Percentiles rank a stretch among this genome's conserved stretches.
phyloP scores from a whole-genome alignment of 2,797 vertebrate genomes.

The Aeoliscus strigatus region DNA sequence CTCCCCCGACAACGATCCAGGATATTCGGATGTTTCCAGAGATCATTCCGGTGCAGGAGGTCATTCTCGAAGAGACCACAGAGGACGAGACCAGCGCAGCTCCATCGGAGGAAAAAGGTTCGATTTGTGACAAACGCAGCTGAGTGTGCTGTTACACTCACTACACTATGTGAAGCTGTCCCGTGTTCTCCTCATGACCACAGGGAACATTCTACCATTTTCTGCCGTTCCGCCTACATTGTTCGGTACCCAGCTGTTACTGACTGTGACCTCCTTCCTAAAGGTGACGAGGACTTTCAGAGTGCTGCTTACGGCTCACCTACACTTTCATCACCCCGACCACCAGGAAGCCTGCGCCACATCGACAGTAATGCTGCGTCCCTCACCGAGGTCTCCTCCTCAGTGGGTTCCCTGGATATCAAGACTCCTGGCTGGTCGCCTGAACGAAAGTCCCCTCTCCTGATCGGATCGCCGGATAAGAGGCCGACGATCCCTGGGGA shows the following conservation, averaged over 20 bases:
- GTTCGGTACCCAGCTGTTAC: background rate
- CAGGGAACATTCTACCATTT: too few species aligned
- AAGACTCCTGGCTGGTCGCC: slow-evolving; percentile 63
- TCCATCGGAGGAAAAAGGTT: slow-evolving; percentile 61
- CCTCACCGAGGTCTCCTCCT: slow-evolving; percentile 58
- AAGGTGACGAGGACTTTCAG: slow-evolving; percentile 70
- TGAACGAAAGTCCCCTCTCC: slow-evolving; percentile 55
- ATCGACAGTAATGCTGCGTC: slow-evolving; percentile 58
- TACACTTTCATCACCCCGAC: slow-evolving; percentile 55
- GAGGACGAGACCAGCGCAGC: slow-evolving; percentile 58
- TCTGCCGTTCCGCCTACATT: background rate
- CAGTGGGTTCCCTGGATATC: slow-evolving; percentile 58
- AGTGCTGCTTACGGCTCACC: slow-evolving; percentile 66
- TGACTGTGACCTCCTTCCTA: slow-evolving; percentile 6
- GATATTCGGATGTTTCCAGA: slow-evolving; percentile 60
- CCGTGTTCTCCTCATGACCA: too few species aligned
- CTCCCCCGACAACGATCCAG: slow-evolving; percentile 56
- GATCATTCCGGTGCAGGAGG: slow-evolving; percentile 60
- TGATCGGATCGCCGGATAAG: slow-evolving; percentile 61
- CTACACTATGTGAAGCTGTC: too few species aligned
- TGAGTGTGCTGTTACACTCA: too few species aligned
- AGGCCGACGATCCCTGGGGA: slow-evolving; percentile 47
- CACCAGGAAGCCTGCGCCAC: slow-evolving; percentile 55
- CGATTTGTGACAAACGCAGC: background rate
- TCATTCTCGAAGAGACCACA: slow-evolving; percentile 52